Base-by-base conservation (phyloP, 2,113 vertebrate genomes). In the Pseudorhombus dupliciocellatus region DNA sequence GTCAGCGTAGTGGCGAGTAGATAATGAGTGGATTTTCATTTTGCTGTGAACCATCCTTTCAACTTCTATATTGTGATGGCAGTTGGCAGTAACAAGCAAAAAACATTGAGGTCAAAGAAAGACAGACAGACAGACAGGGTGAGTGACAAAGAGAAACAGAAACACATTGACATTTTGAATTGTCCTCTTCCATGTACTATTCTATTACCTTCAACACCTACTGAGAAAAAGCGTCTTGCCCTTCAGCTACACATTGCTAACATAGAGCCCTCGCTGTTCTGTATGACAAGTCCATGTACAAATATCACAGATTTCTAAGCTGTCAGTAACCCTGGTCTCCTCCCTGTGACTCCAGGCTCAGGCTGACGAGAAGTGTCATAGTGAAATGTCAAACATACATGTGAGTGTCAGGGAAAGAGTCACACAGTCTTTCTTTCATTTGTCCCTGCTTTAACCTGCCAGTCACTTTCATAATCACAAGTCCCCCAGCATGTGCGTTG, bases 311-410 rank as follows among this genome's bases (percentile, higher is more conserved):
- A 48, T 50, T 44, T 58, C 58, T n/a, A 5, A 48, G 16, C 20
- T 20, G 46, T n/a, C 46, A 48, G 46, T 18, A 72, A 63, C 20
- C 26, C 52, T 58, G 22, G 25, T 59, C 46, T 74, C 40, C 12
- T 20, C 24, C 30, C 46, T 25, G 11, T 54, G 37, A 59, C 37
- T 53, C 8, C 0, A 2, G n/a, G 59, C 48, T 57, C 53, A 65
- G 61, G 22, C 50, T 62, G 12, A 75, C 73, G n/a, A 70, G 42
- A 85, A 70, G 48, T 68, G 46, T 68, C 44, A 68, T 63, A 26
- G 20, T 68, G 30, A 80, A 74, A 68, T 75, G 62, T 80, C 62
- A 77, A 77, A 71, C 25, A 60, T 12, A 40, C 53, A 40, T 8
- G 18, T 8, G 18, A 9, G 31, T 48, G 54, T 73, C 54, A 58